phyloP scores from a whole-genome alignment of 2,113 vertebrate genomes.

The Pycnonotus jocosus region DNA sequence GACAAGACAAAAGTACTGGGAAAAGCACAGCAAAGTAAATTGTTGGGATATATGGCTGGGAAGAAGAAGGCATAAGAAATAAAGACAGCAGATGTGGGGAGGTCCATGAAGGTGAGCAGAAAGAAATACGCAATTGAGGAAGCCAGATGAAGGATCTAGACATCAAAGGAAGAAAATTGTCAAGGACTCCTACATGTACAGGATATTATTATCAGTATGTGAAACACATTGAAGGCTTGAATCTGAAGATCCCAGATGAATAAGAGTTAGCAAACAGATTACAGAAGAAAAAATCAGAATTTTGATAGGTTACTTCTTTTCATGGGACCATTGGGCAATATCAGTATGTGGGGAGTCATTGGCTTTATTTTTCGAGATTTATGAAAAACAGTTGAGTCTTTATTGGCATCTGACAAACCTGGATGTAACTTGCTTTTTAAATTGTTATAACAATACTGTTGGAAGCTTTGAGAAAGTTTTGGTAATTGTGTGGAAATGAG shows the following conservation, averaged over 20 bases:
- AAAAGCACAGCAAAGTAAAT: not conserved
- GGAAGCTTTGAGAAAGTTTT: not conserved
- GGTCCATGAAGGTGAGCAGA: not conserved
- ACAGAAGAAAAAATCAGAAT: not conserved
- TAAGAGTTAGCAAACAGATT: not conserved
- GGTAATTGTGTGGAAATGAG: not conserved
- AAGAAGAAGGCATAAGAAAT: not conserved
- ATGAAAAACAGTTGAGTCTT: not conserved
- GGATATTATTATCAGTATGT: not conserved
- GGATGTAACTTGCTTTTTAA: not conserved
- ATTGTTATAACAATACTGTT: not conserved
- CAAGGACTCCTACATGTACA: not conserved
- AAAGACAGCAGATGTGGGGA: not conserved
- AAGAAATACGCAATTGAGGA: not conserved
- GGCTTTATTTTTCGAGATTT: not conserved
- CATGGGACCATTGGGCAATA: not conserved
- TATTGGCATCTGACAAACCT: not conserved
- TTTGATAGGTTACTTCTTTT: not conserved
- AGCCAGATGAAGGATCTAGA: not conserved
- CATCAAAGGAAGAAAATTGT: not conserved
- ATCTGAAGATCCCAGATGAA: not conserved
- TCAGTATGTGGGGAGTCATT: not conserved
- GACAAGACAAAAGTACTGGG: not conserved
- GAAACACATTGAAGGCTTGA: fast-evolving
- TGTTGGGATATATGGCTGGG: not conserved